Base-by-base conservation (phyloP, 2,797 vertebrate species). In the Lepilemur ruficaudatus region DNA sequence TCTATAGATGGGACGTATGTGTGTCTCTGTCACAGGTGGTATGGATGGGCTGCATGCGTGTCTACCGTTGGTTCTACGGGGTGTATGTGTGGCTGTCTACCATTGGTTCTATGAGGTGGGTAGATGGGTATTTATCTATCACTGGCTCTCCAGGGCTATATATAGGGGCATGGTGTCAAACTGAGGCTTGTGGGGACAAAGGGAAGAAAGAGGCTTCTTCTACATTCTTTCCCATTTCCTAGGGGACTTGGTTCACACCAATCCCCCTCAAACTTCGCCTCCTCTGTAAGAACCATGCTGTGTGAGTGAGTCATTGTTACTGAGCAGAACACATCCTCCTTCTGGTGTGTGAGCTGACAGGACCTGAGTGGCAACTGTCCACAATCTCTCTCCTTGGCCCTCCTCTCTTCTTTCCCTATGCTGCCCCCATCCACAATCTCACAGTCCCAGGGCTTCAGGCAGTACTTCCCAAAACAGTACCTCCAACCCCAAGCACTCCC, bases 211-310 rank as follows among this genome's bases (percentile, higher is more conserved):
- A 41, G 10, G n/a, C 14, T 13, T 30, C 13, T 46, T 12, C 22
- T 73, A 43, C 18, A 38, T 43, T 63, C 20, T 52, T 28, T 38
- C 9, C n/a, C 17, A 1, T 0, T 4, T 92, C 50, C 79, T 43
- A 1, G 5, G 14, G 57, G 23, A 22, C 25, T 15, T 0, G 6
- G 30, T 11, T 9, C 23, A 9, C 1, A 23, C 38, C 12, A 0
- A 5, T 7, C 5, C 10, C 10, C 22, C 57, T 30, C 30, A 30
- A 12, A 12, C 15, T 12, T 6, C 3, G 0, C 14, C 78, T 18
- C 17, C 32, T 17, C 65, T 23, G 0, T 35, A 69, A 72, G 25
- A 48, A 41, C 11, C 72, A 25, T 35, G 46, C 43, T 5, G 4
- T 57, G 55, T 57, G 55, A 57, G 20, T 18, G 25, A 38, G 8